Evolutionary conservation across 1,140 invertebrate genomes (phyloP).

Genomic region (Meloidogyne hapla): DNA sequence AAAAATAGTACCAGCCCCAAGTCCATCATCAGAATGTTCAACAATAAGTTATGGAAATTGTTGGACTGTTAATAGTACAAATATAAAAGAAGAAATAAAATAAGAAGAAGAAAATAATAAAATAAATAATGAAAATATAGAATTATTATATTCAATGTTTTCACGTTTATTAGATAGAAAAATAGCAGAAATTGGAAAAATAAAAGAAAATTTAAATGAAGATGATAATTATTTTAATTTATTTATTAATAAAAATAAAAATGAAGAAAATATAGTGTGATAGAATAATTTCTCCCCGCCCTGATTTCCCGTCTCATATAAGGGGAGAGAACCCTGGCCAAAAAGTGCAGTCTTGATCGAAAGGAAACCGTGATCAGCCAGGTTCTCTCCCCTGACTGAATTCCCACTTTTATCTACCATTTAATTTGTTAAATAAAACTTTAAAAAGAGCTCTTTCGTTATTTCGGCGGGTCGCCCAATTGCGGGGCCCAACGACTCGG

Average conservation of each 20-base stretch:
- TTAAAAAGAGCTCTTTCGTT: too few species aligned
- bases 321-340: too few species aligned
- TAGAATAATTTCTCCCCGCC: too few species aligned
- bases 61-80: conserved; percentile 12
- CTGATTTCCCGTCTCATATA: too few species aligned
- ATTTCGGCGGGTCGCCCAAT: too few species aligned
- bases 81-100: background rate
- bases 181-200: conserved; percentile 19
- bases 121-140: conserved; percentile 21
- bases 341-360: too few species aligned
- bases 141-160: conserved; percentile 43
- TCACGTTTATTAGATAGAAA: conserved; percentile 39
- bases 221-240: conserved; percentile 24
- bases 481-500: too few species aligned
- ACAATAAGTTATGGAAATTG: conserved; percentile 20
- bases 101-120: background rate
- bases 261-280: background rate
- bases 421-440: too few species aligned
- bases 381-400: too few species aligned
- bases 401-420: too few species aligned
- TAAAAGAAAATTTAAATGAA: background rate
- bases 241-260: conserved; percentile 5
- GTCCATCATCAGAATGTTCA: conserved; percentile 23
- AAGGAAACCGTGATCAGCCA: too few species aligned
- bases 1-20: conserved; percentile 9